Evolutionary conservation across 1,140 invertebrate species (phyloP).

Genomic region (Zaprionus lachaisei): DNA sequence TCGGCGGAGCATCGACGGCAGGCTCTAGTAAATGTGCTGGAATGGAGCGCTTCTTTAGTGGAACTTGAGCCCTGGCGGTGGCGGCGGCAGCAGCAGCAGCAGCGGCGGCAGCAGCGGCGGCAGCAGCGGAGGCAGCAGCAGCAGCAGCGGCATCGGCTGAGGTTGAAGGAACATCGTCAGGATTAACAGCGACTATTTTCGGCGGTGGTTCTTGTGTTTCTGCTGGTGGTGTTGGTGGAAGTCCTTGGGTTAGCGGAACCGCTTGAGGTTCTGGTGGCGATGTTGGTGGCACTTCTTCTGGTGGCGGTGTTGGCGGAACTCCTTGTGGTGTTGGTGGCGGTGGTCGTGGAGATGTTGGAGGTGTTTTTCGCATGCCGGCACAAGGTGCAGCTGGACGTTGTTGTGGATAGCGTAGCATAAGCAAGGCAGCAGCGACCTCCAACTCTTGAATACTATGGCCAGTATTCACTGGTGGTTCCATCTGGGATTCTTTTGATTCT

Average conservation of each 20-base stretch:
- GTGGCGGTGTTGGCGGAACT: background rate
- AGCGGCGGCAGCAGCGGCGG: background rate
- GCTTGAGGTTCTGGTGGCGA: background rate
- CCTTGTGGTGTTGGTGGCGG: background rate
- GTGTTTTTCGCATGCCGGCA: constrained; percentile 16
- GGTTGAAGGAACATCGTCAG: background rate
- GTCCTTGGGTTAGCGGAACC: background rate
- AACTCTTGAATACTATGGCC: constrained; percentile 49
- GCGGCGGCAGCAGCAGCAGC: background rate
- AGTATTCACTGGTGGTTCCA: background rate
- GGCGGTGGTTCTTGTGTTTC: background rate
- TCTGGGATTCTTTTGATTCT: background rate
- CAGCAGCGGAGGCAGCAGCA: background rate
- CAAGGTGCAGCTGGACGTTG: constrained; percentile 10
- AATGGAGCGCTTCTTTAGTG: constrained; percentile 59
- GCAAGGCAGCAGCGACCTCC: constrained; percentile 64
- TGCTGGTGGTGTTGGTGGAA: constrained; percentile 4
- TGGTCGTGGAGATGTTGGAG: constrained; percentile 11
- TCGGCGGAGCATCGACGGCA: constrained; percentile 29
- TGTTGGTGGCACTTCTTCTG: background rate
- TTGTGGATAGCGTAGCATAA: constrained; percentile 70
- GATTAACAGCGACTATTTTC: background rate
- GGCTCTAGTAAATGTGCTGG: constrained; percentile 54
- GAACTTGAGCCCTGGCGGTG: too few relatives aligned
- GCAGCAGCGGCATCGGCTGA: constrained; percentile 10